Conservation (phyloP, 1,140 invertebrate species). For the Brachionus calyciflorus region DNA sequence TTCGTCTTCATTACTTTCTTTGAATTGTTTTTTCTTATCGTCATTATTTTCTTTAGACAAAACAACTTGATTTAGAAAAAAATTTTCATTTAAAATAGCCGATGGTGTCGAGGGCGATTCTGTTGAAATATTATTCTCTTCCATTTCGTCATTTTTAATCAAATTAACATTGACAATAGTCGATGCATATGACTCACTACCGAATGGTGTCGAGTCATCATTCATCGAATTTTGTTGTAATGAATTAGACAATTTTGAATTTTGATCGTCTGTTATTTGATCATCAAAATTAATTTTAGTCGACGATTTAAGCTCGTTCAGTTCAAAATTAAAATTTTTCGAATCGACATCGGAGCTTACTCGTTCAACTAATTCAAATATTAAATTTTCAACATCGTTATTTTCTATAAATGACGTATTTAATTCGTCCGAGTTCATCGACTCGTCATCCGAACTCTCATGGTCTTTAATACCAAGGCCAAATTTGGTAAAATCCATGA, state of each 20-base stretch:
- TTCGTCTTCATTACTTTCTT: not conserved
- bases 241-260: not conserved
- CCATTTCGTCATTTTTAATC: too few relatives aligned
- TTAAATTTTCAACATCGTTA: not conserved
- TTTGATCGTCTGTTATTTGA: not conserved
- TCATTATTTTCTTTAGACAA: too few relatives aligned
- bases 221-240: not conserved
- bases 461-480: slow-evolving; percentile 42
- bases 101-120: too few relatives aligned
- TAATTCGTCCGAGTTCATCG: not conserved
- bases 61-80: too few relatives aligned
- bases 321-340: not conserved
- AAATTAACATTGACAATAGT: slow-evolving; percentile 12
- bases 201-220: slow-evolving; percentile 25
- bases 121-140: too few relatives aligned
- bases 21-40: not conserved
- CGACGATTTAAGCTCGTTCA: not conserved
- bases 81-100: too few relatives aligned
- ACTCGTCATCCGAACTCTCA: slow-evolving; percentile 31
- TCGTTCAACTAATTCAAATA: not conserved
- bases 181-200: slow-evolving; percentile 3
- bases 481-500: slow-evolving; percentile 42
- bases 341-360: not conserved
- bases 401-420: not conserved
- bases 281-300: slow-evolving; percentile 13